Evolutionary conservation across 1,140 invertebrate genomes (phyloP).

Genomic region (Lepidurus arcticus): DNA sequence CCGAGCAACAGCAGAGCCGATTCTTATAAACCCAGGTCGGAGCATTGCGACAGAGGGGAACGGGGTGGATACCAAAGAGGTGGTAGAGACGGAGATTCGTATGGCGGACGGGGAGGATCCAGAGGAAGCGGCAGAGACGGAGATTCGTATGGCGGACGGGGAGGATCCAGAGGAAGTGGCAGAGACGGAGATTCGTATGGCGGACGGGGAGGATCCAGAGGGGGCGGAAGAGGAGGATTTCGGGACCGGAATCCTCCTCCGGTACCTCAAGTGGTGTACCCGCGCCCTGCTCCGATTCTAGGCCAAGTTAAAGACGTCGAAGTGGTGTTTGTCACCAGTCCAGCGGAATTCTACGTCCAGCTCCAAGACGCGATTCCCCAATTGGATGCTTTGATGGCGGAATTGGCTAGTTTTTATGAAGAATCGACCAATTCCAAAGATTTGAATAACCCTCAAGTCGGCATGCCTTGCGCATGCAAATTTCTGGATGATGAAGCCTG

Average conservation of each 20-base stretch:
- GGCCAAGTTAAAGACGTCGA: slow-evolving; percentile 41
- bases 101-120: too few species aligned
- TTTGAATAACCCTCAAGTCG: slow-evolving; percentile 44
- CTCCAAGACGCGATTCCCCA: slow-evolving; percentile 43
- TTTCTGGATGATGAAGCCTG: slow-evolving; percentile 66
- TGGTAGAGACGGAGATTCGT: too few species aligned
- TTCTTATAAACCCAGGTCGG: too few species aligned
- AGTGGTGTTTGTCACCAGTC: slow-evolving; percentile 42
- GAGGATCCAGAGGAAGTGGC: too few species aligned
- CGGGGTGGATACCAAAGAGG: background rate
- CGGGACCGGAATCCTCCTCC: background rate
- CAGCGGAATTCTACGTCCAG: slow-evolving; percentile 49
- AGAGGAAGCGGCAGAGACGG: too few species aligned
- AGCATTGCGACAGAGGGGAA: background rate
- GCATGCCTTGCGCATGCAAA: slow-evolving; percentile 62
- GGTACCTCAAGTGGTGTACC: background rate
- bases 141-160: too few species aligned
- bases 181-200: too few species aligned
- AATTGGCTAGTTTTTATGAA: slow-evolving; percentile 43
- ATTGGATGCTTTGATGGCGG: slow-evolving; percentile 45
- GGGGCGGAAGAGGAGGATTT: background rate
- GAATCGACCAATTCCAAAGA: background rate
- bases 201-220: too few species aligned
- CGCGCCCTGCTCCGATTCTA: slow-evolving; percentile 28
- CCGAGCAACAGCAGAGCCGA: too few species aligned